Evolutionary conservation across 1,140 invertebrate species (phyloP), one percentile per base, ranked within the genome.

Genomic region (Wiebesia pumilae): DNA sequence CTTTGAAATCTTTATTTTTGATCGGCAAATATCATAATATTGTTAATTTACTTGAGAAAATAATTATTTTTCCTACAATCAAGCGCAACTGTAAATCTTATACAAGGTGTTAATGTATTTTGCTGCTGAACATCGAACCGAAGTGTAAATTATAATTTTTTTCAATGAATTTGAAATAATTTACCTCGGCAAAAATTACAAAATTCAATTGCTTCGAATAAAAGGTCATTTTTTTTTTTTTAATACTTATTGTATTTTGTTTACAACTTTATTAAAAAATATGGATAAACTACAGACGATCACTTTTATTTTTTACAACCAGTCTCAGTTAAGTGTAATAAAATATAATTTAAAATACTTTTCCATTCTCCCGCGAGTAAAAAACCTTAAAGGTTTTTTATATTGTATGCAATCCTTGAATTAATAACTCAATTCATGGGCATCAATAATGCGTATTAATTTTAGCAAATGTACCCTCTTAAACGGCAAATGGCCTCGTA

Each of bases 221-320:
- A 38, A 69, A 75, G 43, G 3, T 1, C 27, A 67, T 16, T 40
- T 21, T 43, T 43, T 4, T 75, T n/a, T 75, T 12, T 14, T 43
- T 43, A 75, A 4, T 6, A n/a, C n/a, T 43, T 2, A 43, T 75
- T 75, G 71, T 75, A 75, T 40, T 43, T 38, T 24, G 19, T 21
- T 75, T 75, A 40, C 35, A 43, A 75, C 27, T 75, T 75, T 43
- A 75, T 40, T 75, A 75, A 75, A 75, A 33, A 75, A 75, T n/a
- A 75, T 75, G 0, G 4, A 75, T 75, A 7, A 9, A 75, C 24
- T 43, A 43, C 6, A 27, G 7, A 24, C 21, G n/a, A 75, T 40
- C 7, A 14, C 3, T 43, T 75, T 75, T 43, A 40, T 75, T 75
- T 67, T 75, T 43, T 43, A 43, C 24, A 40, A 33, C n/a, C 24